phyloP scores from a whole-genome alignment of 2,113 vertebrate species.

The Elgaria multicarinata region DNA sequence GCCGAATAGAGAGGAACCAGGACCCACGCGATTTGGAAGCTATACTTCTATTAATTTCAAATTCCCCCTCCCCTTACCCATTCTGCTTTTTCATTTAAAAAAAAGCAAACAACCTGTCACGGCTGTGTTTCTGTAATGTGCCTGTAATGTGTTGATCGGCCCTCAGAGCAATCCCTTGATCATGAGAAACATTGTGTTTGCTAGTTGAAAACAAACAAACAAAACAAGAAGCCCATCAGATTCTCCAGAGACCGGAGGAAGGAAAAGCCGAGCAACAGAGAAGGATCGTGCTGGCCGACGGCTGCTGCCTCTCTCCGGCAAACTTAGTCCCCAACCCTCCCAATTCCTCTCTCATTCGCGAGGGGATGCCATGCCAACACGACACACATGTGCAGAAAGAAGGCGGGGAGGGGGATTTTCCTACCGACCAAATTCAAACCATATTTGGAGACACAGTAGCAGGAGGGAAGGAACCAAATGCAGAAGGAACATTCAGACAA shows the following conservation, averaged over 20 bases:
- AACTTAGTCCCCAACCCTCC: neutral
- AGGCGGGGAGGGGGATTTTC: neutral
- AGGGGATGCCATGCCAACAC: neutral
- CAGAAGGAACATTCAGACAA: constrained; percentile 32
- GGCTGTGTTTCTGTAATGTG: neutral
- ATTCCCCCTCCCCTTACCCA: neutral
- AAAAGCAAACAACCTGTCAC: neutral
- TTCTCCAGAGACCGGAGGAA: neutral
- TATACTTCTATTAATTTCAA: too few species aligned
- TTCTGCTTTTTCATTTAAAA: neutral
- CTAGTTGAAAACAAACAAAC: neutral
- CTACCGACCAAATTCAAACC: constrained; percentile 53
- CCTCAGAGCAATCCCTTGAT: neutral
- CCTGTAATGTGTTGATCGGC: neutral
- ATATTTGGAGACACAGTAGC: constrained; percentile 64
- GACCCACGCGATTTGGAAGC: too few species aligned
- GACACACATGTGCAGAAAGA: neutral
- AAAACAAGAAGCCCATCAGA: too few species aligned
- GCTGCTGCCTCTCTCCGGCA: neutral
- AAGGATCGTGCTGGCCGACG: too few species aligned
- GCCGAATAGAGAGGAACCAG: too few species aligned
- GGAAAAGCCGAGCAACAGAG: too few species aligned
- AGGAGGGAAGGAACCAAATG: constrained; percentile 4
- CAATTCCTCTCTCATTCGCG: neutral
- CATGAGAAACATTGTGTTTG: neutral